Conservation (phyloP, 2,113 vertebrate species). For the Cyanoderma ruficeps region DNA sequence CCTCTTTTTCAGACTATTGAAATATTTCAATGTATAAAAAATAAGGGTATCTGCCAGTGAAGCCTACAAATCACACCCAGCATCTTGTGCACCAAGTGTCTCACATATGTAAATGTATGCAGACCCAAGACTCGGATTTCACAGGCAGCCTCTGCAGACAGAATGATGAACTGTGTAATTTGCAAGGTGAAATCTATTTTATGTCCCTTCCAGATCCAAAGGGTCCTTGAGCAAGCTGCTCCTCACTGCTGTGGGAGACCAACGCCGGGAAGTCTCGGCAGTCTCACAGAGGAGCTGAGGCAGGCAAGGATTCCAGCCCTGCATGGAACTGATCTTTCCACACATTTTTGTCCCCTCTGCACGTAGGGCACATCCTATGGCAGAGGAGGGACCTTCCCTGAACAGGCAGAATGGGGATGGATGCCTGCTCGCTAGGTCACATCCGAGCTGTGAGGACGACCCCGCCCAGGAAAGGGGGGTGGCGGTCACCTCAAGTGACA, state of each 20-base stretch:
- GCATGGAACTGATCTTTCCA: neutral
- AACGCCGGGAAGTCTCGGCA: fast-evolving
- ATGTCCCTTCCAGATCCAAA: neutral
- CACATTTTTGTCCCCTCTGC: neutral
- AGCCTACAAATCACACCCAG: neutral
- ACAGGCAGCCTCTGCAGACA: conserved; percentile 23
- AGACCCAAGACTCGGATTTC: conserved; percentile 1
- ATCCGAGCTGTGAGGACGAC: neutral
- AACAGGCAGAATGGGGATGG: fast-evolving
- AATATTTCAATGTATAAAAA: conserved; percentile 2
- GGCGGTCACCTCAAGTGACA: neutral
- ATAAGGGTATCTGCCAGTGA: neutral
- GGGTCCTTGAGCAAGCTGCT: conserved; percentile 1
- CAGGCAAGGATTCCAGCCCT: neutral
- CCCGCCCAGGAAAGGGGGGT: fast-evolving
- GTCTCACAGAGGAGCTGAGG: neutral
- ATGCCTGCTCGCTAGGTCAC: too few species aligned
- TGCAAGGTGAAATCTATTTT: conserved; percentile 21
- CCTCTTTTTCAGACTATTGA: conserved; percentile 23
- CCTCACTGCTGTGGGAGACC: neutral
- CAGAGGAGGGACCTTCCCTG: neutral
- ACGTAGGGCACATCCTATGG: neutral
- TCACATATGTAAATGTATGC: conserved; percentile 43
- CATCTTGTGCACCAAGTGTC: neutral
- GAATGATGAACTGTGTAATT: conserved; percentile 11